Base-by-base conservation (phyloP, 1,140 invertebrate genomes). In the Physella acuta region DNA sequence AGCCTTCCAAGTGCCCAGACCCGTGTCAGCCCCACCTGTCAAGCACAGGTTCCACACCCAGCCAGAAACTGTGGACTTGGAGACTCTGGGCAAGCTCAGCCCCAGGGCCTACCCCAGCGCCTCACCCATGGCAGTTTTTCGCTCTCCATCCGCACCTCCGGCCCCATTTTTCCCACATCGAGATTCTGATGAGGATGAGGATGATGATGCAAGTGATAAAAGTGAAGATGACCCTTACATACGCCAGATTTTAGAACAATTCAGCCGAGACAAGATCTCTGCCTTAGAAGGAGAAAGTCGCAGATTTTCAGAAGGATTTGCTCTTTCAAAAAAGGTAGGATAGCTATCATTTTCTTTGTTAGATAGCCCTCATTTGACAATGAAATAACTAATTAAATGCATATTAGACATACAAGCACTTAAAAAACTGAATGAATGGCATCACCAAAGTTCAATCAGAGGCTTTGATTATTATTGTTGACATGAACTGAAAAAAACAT, bases 121-220 rank as follows among this genome's bases (percentile, higher is more conserved):
- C 53, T 64, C 70, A 34, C 33, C 36, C 49, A 61, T 49, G 51
- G 64, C 69, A n/a, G 2, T 59, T 26, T 14, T 70, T 36, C 69
- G 79, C 14, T 81, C 81, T 24, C 81, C 79, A 0, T 82, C 81
- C 34, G 81, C 81, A 16, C 81, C 81, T n/a, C 78, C 81, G 11
- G 68, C 77, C 8, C 73, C 76, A 1, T 76, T 73, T 60, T 76
- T 76, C 55, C 72, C 75, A 33, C 63, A 69, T 28, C 60, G 74
- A 66, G 72, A 74, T 33, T 71, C 73, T 59, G 70, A 75, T 71
- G 68, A 71, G 24, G 71, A 73, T 68, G 68, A 71, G 65, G 76
- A 63, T 33, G 70, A 75, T 71, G 73, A 74, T 52, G 55, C 39
- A 16, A 71, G 75, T 63, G 62, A 60, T 20, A 71, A 76, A 37